These are phyloP conservation scores for Ameiurus melas DNA, from an alignment of 2,113 vertebrate species.

Conservation along the genomic window DNA sequence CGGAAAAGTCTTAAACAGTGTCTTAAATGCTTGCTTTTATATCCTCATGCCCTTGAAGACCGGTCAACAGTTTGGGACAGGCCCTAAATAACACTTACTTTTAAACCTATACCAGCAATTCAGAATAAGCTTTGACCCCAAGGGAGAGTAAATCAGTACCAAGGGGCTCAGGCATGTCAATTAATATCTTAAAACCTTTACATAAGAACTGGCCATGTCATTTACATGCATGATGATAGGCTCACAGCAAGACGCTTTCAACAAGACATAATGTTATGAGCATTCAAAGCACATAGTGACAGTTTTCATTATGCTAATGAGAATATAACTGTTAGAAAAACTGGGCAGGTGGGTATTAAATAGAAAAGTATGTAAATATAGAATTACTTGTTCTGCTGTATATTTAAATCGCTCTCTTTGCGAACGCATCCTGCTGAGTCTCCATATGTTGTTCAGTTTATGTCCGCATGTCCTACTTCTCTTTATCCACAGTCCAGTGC, in stretches of 20 bases:
- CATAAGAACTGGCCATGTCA: constrained; percentile 45
- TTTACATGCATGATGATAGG: constrained; percentile 17
- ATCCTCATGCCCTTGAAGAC: not conserved
- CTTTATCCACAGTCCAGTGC: constrained; percentile 1
- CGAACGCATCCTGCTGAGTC: not conserved
- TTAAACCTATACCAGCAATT: constrained; percentile 50
- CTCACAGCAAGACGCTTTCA: constrained; percentile 27
- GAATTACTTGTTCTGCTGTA: not conserved
- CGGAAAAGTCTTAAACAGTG: too few relatives aligned
- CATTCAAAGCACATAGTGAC: constrained; percentile 18
- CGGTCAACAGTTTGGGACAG: not conserved
- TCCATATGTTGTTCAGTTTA: constrained; percentile 15
- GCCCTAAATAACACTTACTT: not conserved
- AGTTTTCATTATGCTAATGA: constrained; percentile 32
- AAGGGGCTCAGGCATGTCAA: constrained; percentile 46
- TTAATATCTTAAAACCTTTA: constrained; percentile 58
- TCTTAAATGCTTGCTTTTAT: not conserved
- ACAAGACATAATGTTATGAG: constrained; percentile 11
- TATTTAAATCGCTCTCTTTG: not conserved
- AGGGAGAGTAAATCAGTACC: constrained; percentile 47
- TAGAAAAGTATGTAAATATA: not conserved
- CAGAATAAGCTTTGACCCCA: constrained; percentile 54
- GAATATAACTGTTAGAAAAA: not conserved
- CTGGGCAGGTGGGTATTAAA: not conserved
- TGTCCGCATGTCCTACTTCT: not conserved